Conservation (phyloP, 2,797 vertebrate genomes). For the Poeciliopsis turneri region DNA sequence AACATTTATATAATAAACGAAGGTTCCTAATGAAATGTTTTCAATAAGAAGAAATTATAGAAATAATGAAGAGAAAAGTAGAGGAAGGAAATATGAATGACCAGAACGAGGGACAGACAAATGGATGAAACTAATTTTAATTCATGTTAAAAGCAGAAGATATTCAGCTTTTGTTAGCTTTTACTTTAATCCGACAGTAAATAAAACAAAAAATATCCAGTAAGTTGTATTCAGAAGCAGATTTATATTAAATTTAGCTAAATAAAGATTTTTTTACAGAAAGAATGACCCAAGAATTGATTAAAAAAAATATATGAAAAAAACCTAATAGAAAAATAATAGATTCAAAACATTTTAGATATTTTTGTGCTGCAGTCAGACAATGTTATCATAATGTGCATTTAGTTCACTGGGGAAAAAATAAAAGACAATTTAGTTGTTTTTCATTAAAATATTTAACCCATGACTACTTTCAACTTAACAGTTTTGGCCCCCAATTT, state of each 20-base stretch:
- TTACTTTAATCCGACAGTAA: no score
- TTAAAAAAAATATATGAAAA: no score
- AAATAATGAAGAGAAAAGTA: background rate
- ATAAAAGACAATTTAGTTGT: no score
- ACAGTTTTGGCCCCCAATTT: background rate
- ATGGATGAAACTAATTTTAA: background rate
- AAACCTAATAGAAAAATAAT: no score
- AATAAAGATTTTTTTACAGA: background rate
- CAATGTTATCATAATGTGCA: background rate
- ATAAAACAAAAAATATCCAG: background rate
- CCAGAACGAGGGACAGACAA: background rate
- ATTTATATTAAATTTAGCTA: background rate
- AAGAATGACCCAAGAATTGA: background rate
- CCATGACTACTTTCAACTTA: background rate
- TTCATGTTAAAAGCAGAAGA: no score
- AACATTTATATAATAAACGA: background rate
- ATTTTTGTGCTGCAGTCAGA: background rate
- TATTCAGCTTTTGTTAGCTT: no score
- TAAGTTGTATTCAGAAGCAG: background rate
- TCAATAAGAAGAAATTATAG: background rate
- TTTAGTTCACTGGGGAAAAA: background rate
- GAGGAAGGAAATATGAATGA: background rate
- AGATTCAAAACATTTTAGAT: background rate
- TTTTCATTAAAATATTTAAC: background rate
- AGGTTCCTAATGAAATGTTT: background rate